Evolutionary conservation across 2,888 invertebrate genomes (phyloP), one percentile per base, ranked within the genome.

Genomic region (Agapostemon virescens): DNA sequence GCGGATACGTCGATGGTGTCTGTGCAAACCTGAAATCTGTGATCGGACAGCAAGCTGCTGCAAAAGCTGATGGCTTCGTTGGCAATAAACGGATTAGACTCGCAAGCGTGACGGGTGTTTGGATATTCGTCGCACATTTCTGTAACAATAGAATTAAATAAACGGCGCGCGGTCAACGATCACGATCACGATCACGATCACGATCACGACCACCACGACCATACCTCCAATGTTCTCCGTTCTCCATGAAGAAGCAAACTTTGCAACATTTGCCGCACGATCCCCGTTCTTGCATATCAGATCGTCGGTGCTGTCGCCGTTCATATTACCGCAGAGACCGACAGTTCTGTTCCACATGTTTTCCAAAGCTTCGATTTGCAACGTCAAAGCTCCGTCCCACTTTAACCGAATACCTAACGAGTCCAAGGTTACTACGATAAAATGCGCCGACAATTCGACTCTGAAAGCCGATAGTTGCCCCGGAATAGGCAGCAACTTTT

Each of bases 291-390:
- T 94, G 0, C 94, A 95, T 45, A 93, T 91, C 83, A 97, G 93
- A 91, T 98, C 98, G 89, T 97, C 96, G 11, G 93, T 93, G 7
- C 93, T 92, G 87, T 95, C 94, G 0, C 96, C 96, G 91, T 98
- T 96, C 85, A 97, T 93, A 0, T 93, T 94, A 0, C 98, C 98
- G 90, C 98, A 98, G 0, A 98, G 93, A 74, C 98, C 98, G 81
- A 95, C 95, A 0, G 97, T 96, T 87, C 95, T 95, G 88, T 96
- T 96, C 96, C 97, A 97, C 49, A 97, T 92, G 2, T 94, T 94
- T 36, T 96, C 95, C 1, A 95, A 94, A 0, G 95, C 95, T 90
- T 96, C 95, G 0, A 97, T 93, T 81, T 95, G 93, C 7, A 97
- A 93, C 80, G 95, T 91, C 9, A 84, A 64, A 4, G 49, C 77